Evolutionary conservation across 2,888 invertebrate species (phyloP).

Genomic region (Disparrhopalites patrizii): DNA sequence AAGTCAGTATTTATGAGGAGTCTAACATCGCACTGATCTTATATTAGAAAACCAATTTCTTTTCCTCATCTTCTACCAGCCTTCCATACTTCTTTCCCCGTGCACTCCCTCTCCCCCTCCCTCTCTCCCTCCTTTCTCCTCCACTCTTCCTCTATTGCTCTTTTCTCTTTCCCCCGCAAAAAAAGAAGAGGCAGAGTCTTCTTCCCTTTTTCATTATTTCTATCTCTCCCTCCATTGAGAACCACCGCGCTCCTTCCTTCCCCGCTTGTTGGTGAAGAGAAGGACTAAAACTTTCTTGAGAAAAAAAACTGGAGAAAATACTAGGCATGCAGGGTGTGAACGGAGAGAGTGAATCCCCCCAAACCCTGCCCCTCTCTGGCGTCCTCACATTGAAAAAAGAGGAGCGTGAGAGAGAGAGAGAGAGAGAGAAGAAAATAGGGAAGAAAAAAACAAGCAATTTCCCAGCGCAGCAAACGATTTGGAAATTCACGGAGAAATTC

Average conservation of each 20-base stretch:
- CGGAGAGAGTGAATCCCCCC: too few species aligned
- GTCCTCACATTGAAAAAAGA: too few species aligned
- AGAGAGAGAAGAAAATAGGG: too few species aligned
- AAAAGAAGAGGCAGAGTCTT: neutral
- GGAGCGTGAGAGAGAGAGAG: too few species aligned
- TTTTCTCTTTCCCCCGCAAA: neutral
- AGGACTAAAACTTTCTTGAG: slow-evolving; percentile 5
- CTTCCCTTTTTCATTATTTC: slow-evolving; percentile 25
- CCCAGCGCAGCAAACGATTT: slow-evolving; percentile 8
- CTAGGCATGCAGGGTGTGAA: too few species aligned
- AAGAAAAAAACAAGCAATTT: slow-evolving; percentile 1
- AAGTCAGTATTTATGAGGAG: slow-evolving; percentile 47
- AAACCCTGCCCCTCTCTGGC: too few species aligned
- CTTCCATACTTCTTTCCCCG: slow-evolving; percentile 7
- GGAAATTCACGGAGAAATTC: slow-evolving; percentile 16
- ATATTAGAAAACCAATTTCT: slow-evolving; percentile 48
- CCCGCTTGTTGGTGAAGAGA: neutral
- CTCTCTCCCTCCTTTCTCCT: slow-evolving; percentile 8
- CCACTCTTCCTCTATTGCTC: too few species aligned
- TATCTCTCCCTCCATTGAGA: slow-evolving; percentile 11
- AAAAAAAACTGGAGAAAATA: too few species aligned
- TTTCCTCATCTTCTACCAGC: slow-evolving; percentile 32
- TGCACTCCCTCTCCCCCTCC: slow-evolving; percentile 2
- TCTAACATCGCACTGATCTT: slow-evolving; percentile 46
- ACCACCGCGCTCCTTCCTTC: too few species aligned